phyloP scores from a whole-genome alignment of 2,888 invertebrate genomes.

The Idaea biselata region DNA sequence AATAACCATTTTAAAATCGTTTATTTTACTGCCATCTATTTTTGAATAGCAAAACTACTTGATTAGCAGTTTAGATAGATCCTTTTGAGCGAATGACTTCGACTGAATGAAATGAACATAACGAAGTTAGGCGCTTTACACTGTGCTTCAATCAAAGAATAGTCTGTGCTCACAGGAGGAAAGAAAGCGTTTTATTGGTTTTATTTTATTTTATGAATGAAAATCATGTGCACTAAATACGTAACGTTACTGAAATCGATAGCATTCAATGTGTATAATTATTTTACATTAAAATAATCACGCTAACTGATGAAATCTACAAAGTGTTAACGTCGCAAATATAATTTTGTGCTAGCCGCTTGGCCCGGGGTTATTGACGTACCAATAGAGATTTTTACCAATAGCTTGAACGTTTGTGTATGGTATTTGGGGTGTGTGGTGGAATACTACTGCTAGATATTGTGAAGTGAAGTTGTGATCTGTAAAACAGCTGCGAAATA shows the following conservation, averaged over 20 bases:
- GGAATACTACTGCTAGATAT: constrained; percentile 32
- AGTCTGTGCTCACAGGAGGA: constrained; percentile 23
- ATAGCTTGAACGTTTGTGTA: constrained; percentile 59
- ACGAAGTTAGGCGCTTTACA: constrained; percentile 22
- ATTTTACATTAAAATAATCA: constrained; percentile 1
- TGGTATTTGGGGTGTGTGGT: constrained; percentile 59
- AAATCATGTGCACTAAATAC: constrained; percentile 35
- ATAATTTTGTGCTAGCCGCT: constrained; percentile 36
- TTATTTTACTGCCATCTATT: too few species aligned
- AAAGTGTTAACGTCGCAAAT: constrained; percentile 15
- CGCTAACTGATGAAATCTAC: neutral
- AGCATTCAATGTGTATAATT: neutral
- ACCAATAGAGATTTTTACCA: constrained; percentile 50
- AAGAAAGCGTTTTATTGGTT: constrained; percentile 31
- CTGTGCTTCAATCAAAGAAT: constrained; percentile 10
- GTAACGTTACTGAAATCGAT: constrained; percentile 15
- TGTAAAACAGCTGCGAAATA: constrained; percentile 41
- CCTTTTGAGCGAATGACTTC: constrained; percentile 11
- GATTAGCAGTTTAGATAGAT: too few species aligned
- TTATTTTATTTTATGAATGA: constrained; percentile 51
- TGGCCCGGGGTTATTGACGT: constrained; percentile 72
- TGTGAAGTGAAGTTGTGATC: constrained; percentile 49
- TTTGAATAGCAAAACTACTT: too few species aligned
- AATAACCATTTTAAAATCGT: too few species aligned
- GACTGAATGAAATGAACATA: constrained; percentile 5